Conservation (phyloP, 2,797 vertebrate genomes). For the Antennarius maculatus region DNA sequence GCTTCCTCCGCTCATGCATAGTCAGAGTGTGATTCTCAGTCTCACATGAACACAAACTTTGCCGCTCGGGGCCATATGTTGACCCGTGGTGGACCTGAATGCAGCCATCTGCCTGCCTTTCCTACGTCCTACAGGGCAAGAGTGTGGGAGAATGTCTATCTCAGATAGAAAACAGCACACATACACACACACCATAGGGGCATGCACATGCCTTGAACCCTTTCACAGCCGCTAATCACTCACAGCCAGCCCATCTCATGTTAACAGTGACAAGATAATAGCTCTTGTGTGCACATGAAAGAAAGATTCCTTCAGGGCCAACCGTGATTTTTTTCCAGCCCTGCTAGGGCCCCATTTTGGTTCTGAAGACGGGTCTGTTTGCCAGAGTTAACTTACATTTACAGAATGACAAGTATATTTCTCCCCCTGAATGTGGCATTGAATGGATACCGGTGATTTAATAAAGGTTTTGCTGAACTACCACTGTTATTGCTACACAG, state of each 20-base stretch:
- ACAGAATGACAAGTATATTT: background rate
- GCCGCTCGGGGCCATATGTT: constrained; percentile 82
- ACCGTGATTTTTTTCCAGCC: constrained; percentile 8
- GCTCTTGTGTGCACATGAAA: constrained; percentile 35
- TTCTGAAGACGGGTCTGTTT: background rate
- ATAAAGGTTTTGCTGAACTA: background rate
- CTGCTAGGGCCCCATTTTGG: background rate
- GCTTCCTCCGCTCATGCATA: constrained; percentile 60
- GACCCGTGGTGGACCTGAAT: constrained; percentile 80
- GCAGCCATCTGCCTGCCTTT: constrained; percentile 82
- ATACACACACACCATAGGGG: constrained; percentile 24
- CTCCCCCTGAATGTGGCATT: background rate
- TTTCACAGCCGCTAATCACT: constrained; percentile 71
- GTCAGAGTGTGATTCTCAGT: constrained; percentile 43
- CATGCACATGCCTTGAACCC: constrained; percentile 65
- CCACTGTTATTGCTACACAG: background rate
- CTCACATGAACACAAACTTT: constrained; percentile 62
- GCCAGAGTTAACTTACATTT: background rate
- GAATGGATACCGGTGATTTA: background rate
- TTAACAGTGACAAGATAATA: constrained; percentile 73
- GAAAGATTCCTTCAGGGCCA: constrained; percentile 33
- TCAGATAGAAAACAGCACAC: constrained; percentile 61
- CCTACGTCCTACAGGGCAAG: constrained; percentile 70
- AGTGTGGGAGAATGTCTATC: constrained; percentile 78
- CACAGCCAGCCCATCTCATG: constrained; percentile 62